Evolutionary conservation across 2,888 invertebrate genomes (phyloP).

Genomic region (Drosophila imparisetae): DNA sequence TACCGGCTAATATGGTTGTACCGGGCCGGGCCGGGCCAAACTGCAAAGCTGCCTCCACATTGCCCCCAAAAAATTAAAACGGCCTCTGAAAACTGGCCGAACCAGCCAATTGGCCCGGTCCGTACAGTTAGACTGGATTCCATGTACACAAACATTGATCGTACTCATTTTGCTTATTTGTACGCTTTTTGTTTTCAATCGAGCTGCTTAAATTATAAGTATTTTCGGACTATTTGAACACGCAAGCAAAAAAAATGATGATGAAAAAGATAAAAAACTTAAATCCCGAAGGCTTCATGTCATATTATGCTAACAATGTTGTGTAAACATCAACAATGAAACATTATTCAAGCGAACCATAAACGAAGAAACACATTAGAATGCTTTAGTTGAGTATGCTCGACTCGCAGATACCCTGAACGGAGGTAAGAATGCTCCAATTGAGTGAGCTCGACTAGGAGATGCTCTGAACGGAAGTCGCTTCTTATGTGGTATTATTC

Average conservation of each 20-base stretch:
- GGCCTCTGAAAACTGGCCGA: slow-evolving; percentile 31
- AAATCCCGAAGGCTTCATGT: slow-evolving; percentile 37
- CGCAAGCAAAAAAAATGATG: slow-evolving; percentile 23
- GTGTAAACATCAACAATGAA: slow-evolving; percentile 41
- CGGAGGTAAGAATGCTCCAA: no score
- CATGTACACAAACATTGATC: slow-evolving; percentile 28
- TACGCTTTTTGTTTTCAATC: slow-evolving; percentile 12
- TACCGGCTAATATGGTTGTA: slow-evolving; percentile 44
- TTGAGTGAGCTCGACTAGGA: no score
- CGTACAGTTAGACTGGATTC: slow-evolving; percentile 32
- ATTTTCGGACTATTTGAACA: slow-evolving; percentile 35
- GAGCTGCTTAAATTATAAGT: slow-evolving; percentile 19
- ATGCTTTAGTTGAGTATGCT: no score
- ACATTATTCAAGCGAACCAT: slow-evolving; percentile 28
- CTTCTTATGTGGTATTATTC: not conserved
- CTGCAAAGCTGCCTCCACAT: slow-evolving; percentile 21
- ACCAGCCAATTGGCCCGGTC: slow-evolving; percentile 40
- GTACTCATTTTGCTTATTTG: slow-evolving; percentile 22
- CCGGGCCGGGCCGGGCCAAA: not conserved
- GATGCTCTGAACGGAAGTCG: not conserved
- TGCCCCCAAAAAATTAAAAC: slow-evolving; percentile 13
- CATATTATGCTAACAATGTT: slow-evolving; percentile 46
- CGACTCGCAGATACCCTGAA: no score
- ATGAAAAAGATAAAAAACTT: not conserved
- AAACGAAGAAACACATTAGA: not conserved